phyloP scores from a whole-genome alignment of 2,888 invertebrate genomes.

The Tipula lateralis region DNA sequence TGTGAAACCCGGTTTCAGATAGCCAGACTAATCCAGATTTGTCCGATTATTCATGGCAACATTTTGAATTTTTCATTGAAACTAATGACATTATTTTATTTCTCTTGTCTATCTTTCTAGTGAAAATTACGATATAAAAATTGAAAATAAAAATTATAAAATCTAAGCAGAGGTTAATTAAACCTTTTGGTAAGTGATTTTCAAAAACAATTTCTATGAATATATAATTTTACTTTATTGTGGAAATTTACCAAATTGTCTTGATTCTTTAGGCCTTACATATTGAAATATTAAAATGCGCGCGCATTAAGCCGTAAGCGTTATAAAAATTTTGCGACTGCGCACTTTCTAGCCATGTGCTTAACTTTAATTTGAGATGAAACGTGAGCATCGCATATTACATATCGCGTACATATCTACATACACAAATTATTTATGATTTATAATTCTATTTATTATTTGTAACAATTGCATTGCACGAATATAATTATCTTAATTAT shows the following conservation, averaged over 20 bases:
- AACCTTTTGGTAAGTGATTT: slow-evolving; percentile 24
- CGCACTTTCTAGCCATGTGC: background rate
- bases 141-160: background rate
- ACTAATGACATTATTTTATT: background rate
- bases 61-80: background rate
- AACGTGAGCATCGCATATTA: background rate
- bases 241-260: slow-evolving; percentile 2
- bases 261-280: background rate
- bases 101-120: slow-evolving; percentile 15
- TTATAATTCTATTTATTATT: background rate
- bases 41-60: slow-evolving; percentile 2
- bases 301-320: background rate
- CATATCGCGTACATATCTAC: background rate
- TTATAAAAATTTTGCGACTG: background rate
- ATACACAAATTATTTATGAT: background rate
- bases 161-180: slow-evolving; percentile 24
- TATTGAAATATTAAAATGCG: background rate
- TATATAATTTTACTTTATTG: background rate
- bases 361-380: background rate
- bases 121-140: slow-evolving; percentile 11
- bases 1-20: slow-evolving; percentile 16
- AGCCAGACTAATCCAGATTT: slow-evolving; percentile 19
- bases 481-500: slow-evolving; percentile 3
- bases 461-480: background rate
- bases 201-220: background rate